These are phyloP conservation scores for Dryadula phaetusa DNA, from an alignment of 2,888 invertebrate genomes.

Conservation along the genomic window DNA sequence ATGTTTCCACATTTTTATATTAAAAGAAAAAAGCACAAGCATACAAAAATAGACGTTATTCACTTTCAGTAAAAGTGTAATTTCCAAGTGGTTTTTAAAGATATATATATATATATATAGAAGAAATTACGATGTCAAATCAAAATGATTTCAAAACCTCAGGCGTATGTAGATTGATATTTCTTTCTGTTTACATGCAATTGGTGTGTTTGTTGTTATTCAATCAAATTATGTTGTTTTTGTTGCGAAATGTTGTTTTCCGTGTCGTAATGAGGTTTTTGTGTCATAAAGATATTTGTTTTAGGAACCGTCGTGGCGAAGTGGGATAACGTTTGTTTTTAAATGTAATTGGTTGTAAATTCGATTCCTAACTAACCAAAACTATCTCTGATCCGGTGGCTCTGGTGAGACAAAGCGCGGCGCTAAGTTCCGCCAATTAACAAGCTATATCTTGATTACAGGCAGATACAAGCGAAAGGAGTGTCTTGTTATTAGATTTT, in stretches of 20 bases:
- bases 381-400: too few relatives aligned
- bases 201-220: conserved; percentile 52
- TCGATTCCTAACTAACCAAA: too few relatives aligned
- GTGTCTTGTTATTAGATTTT: too few relatives aligned
- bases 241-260: conserved; percentile 6
- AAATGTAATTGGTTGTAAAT: too few relatives aligned
- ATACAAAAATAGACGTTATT: conserved; percentile 30
- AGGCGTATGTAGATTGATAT: conserved; percentile 44
- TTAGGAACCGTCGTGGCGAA: too few relatives aligned
- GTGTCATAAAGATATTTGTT: too few relatives aligned
- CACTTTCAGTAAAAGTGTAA: background rate
- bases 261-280: background rate
- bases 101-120: conserved; percentile 62
- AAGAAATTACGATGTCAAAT: conserved; percentile 81
- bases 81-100: conserved; percentile 7
- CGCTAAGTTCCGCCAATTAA: too few relatives aligned
- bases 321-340: too few relatives aligned
- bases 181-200: conserved; percentile 55
- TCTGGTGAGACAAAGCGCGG: too few relatives aligned
- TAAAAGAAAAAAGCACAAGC: conserved; percentile 46
- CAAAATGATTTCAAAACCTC: conserved; percentile 68
- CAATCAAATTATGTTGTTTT: conserved; percentile 34
- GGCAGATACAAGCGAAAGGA: too few relatives aligned
- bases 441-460: too few relatives aligned
- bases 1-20: conserved; percentile 49